Conservation (phyloP, 2,888 invertebrate genomes). For the Linyphia triangularis region DNA sequence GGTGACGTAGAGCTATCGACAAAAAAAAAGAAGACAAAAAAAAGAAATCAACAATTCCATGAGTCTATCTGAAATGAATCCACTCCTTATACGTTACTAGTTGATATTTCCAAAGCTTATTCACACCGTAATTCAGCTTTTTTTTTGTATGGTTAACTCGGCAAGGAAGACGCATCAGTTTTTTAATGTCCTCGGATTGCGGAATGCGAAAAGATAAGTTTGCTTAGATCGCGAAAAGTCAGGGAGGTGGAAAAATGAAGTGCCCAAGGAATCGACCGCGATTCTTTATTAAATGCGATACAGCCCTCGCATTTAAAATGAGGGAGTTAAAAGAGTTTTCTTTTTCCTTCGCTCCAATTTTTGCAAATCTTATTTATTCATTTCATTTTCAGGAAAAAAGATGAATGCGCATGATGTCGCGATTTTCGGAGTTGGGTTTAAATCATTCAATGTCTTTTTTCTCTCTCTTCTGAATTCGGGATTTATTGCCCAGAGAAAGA, state of each 20-base stretch:
- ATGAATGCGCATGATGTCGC: slow-evolving; percentile 45
- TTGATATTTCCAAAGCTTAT: too few species aligned
- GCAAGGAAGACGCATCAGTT: background rate
- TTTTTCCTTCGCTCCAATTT: slow-evolving; percentile 24
- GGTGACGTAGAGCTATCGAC: background rate
- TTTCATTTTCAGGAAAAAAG: slow-evolving; percentile 39
- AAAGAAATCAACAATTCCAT: too few species aligned
- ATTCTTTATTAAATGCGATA: slow-evolving; percentile 35
- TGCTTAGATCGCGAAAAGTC: slow-evolving; percentile 12
- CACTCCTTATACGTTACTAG: too few species aligned
- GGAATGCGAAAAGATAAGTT: slow-evolving; percentile 27
- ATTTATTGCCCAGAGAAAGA: background rate
- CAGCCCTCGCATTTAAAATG: slow-evolving; percentile 31
- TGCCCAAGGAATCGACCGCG: slow-evolving; percentile 8
- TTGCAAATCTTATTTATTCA: slow-evolving; percentile 50
- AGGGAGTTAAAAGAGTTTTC: background rate
- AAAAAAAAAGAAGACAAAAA: background rate
- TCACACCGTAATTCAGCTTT: too few species aligned
- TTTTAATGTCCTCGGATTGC: background rate
- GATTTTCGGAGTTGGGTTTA: slow-evolving; percentile 24
- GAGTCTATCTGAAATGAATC: too few species aligned
- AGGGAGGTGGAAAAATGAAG: background rate
- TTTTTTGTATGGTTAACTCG: too few species aligned
- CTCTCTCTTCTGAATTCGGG: background rate
- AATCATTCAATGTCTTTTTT: slow-evolving; percentile 33